phyloP scores from a whole-genome alignment of 2,888 invertebrate genomes.

The Caenorhabditis becei region DNA sequence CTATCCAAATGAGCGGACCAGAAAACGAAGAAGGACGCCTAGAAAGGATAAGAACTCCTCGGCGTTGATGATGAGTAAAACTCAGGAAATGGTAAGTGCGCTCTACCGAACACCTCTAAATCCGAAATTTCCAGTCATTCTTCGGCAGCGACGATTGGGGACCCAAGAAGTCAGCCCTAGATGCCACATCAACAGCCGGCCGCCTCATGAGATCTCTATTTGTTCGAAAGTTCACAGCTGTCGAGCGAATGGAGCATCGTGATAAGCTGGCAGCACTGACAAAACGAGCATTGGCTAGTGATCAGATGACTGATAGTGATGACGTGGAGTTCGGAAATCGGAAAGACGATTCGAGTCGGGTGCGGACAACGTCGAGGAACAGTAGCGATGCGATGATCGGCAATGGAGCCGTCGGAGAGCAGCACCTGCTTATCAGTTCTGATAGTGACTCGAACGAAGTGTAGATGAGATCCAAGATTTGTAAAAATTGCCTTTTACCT shows the following conservation, averaged over 20 bases:
- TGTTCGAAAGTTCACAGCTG: conserved; percentile 76
- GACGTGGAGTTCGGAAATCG: conserved; percentile 46
- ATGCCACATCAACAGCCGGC: conserved; percentile 61
- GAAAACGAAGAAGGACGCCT: conserved; percentile 44
- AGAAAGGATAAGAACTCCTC: conserved; percentile 32
- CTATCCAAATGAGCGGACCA: conserved; percentile 64
- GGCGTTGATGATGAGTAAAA: conserved; percentile 89
- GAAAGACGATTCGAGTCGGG: conserved; percentile 10
- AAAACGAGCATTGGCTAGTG: conserved; percentile 62
- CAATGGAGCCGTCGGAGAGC: conserved; percentile 42
- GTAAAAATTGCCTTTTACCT: conserved; percentile 10
- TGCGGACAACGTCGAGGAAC: conserved; percentile 26
- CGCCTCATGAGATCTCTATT: conserved; percentile 73
- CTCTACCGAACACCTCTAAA: neutral
- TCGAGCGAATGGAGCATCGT: conserved; percentile 66
- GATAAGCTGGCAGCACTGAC: conserved; percentile 68
- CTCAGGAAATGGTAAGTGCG: conserved; percentile 91
- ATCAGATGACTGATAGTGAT: conserved; percentile 59
- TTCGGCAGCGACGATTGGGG: conserved; percentile 71
- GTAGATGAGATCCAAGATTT: too few relatives aligned
- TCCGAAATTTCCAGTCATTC: conserved; percentile 62
- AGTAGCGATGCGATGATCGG: conserved; percentile 32
- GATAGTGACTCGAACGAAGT: conserved; percentile 40
- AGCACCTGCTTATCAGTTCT: conserved; percentile 53
- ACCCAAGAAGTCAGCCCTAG: conserved; percentile 55